Percentiles rank a stretch among this genome's conserved stretches.
Conservation (phyloP, 1,140 invertebrate genomes). For the Holcopasites calliopsidis region DNA sequence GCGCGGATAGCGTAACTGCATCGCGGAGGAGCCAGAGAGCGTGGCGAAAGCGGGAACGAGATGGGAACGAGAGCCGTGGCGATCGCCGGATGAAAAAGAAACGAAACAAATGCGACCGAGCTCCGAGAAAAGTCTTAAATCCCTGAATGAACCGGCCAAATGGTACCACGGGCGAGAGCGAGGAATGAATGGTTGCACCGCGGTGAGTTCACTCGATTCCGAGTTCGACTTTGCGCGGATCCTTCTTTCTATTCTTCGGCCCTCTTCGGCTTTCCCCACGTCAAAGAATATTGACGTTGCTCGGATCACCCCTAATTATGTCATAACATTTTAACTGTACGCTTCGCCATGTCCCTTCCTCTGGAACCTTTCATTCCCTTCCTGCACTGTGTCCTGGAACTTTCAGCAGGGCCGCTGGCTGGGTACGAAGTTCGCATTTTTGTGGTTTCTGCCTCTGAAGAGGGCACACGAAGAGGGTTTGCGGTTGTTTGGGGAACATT, state of each 20-base stretch:
- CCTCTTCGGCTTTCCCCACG: constrained; percentile 6
- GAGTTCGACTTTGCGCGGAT: constrained; percentile 38
- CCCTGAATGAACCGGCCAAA: constrained; percentile 65
- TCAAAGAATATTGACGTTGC: constrained; percentile 1
- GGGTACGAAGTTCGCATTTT: constrained; percentile 42
- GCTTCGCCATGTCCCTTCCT: neutral
- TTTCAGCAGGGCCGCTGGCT: constrained; percentile 9
- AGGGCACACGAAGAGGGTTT: no score
- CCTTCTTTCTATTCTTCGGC: neutral
- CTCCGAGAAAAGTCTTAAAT: constrained; percentile 66
- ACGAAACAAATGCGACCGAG: constrained; percentile 56
- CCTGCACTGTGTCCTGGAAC: neutral
- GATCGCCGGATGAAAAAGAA: constrained; percentile 30
- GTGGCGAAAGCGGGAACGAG: constrained; percentile 22
- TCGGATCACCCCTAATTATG: constrained; percentile 72
- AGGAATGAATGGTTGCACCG: constrained; percentile 62
- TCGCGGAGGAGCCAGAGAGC: constrained; percentile 20
- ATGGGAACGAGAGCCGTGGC: neutral
- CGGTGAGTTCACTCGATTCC: constrained; percentile 53
- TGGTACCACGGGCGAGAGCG: constrained; percentile 43
- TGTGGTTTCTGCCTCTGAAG: constrained; percentile 29
- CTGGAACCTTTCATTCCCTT: constrained; percentile 8
- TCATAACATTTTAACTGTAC: constrained; percentile 73
- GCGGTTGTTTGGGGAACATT: no score
- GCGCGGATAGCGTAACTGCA: constrained; percentile 54